Base-by-base conservation (phyloP, 2,113 vertebrate species). In the Cochlearius cochlearius region DNA sequence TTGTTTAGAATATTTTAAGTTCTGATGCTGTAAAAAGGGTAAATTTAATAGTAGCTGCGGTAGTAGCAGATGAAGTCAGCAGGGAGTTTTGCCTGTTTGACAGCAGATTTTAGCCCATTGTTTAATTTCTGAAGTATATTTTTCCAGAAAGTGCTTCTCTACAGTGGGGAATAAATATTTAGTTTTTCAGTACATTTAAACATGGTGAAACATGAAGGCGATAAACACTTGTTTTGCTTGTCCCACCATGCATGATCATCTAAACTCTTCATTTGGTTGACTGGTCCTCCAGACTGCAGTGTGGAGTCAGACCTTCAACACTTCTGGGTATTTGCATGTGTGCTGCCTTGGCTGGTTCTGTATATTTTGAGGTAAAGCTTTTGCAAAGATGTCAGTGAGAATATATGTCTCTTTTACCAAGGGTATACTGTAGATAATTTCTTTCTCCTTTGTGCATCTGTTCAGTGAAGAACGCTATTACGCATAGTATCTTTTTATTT, bases 51-150 rank as follows among this genome's bases (percentile, higher is more conserved):
- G 69, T 64, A 85, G 15, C 36, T 82, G 36, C 45, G 75, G 30
- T 87, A 82, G 85, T 81, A 94, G 55, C 84, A 79, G 68, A 59
- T 82, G 58, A 96, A 92, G 58, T 88, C 80, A 95, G 26, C 41
- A 38, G 41, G 69, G 66, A 77, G 12, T 90, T 95, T 52, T 86
- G 32, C 55, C 34, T 60, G 25, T 88, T 84, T 92, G 49, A 91
- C 76, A 88, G 84, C 56, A 84, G 66, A 76, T 73, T 92, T 91
- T 96, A 71, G 38, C 47, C 47, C 9, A 14, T 10, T 90, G 63
- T 95, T 94, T 90, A 66, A 82, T 76, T 82, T 89, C 59, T 73
- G 25, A 87, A 75, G 36, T 49, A 43, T 27, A 77, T 79, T 75
- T 82, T 89, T 45, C 53, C 30, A 36, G 58, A 56, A 87, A 62